Conservation (phyloP, 1,140 invertebrate species). For the Drosophila pseudoobscura region DNA sequence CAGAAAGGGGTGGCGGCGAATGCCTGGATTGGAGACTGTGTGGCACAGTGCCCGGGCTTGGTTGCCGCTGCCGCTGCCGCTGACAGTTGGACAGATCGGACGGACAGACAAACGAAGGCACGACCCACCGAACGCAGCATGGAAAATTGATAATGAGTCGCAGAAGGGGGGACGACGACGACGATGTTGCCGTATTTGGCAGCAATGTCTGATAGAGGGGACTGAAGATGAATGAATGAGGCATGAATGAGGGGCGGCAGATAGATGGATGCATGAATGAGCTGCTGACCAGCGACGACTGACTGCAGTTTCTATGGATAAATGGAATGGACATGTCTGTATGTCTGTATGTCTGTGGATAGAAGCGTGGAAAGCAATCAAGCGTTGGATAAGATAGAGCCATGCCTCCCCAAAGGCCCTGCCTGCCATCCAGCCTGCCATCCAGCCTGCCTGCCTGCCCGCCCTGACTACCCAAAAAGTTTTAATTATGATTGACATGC, state of each 20-base stretch:
- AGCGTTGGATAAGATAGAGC: slow-evolving; percentile 71
- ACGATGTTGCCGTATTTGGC: slow-evolving; percentile 59
- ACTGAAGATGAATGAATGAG: slow-evolving; percentile 15
- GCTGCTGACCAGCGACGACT: slow-evolving; percentile 27
- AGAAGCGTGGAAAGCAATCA: slow-evolving; percentile 67
- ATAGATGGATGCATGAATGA: slow-evolving; percentile 53
- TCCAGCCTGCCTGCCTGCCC: slow-evolving; percentile 5
- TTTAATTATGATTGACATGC: slow-evolving; percentile 82
- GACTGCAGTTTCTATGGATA: slow-evolving; percentile 31
- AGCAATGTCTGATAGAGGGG: slow-evolving; percentile 44
- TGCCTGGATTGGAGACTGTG: not conserved
- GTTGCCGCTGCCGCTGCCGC: slow-evolving; percentile 44
- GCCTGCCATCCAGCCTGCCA: slow-evolving; percentile 15
- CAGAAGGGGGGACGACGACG: slow-evolving; percentile 19
- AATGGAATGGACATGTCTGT: not conserved
- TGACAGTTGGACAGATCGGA: slow-evolving; percentile 48
- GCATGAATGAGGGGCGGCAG: slow-evolving; percentile 36
- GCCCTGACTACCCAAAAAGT: slow-evolving; percentile 40
- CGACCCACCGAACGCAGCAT: slow-evolving; percentile 58
- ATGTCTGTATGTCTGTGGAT: slow-evolving; percentile 7
- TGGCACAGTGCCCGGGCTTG: slow-evolving; percentile 32
- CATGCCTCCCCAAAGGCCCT: slow-evolving; percentile 24
- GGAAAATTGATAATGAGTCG: slow-evolving; percentile 76
- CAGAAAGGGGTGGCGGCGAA: not conserved
- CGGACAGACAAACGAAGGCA: not conserved